Conservation (phyloP, 2,888 invertebrate genomes). For the Lumbricus terrestris region DNA sequence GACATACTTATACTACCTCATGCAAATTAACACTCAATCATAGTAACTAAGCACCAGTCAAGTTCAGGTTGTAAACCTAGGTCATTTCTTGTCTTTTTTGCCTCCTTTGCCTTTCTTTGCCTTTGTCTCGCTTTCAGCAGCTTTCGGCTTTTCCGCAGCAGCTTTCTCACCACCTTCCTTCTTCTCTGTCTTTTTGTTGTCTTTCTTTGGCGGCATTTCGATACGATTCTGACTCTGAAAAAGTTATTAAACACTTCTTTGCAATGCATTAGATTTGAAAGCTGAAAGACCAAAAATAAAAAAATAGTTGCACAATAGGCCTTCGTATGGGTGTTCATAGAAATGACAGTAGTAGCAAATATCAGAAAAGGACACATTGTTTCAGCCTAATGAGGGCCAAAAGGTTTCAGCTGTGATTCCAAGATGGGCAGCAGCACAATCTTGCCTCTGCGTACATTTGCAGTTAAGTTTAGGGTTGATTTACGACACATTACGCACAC, state of each 20-base stretch:
- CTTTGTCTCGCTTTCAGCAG: neutral
- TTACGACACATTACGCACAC: too few relatives aligned
- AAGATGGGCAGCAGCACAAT: too few relatives aligned
- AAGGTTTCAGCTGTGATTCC: too few relatives aligned
- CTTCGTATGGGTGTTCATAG: neutral
- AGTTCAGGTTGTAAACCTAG: neutral
- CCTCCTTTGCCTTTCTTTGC: neutral
- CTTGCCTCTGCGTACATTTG: too few relatives aligned
- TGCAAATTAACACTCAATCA: neutral
- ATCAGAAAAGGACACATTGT: too few relatives aligned
- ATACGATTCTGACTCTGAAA: neutral
- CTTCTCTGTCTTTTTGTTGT: neutral
- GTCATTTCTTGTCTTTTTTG: conserved; percentile 11
- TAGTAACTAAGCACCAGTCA: neutral
- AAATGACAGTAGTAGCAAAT: too few relatives aligned
- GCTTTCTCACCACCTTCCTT: neutral
- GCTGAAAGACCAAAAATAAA: neutral
- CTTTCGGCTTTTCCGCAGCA: conserved; percentile 3
- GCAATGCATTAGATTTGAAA: neutral
- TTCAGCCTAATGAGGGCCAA: too few relatives aligned
- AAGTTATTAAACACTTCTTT: neutral
- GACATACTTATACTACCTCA: neutral
- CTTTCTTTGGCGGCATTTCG: conserved; percentile 12
- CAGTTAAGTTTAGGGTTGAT: neutral
- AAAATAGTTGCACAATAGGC: neutral